Conservation (phyloP, 2,113 vertebrate species). For the Cinclus cinclus region DNA sequence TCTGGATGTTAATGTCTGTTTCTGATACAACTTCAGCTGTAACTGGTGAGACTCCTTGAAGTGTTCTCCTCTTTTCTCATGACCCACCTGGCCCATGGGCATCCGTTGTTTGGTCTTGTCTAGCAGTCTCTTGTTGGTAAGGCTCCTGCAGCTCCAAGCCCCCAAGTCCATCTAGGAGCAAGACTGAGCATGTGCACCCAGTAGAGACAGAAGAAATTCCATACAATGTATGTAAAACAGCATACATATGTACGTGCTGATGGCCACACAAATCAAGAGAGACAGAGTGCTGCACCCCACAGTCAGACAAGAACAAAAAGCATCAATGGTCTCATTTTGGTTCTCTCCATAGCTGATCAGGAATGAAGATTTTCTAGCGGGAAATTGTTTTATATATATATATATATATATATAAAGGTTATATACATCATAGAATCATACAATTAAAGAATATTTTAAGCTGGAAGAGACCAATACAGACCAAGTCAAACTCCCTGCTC, state of each 20-base stretch:
- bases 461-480: background rate
- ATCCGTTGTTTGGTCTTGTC: fast-evolving
- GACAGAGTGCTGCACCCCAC: background rate
- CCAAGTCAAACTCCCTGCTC: fast-evolving
- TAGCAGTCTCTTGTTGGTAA: background rate
- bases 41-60: background rate
- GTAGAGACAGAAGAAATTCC: background rate
- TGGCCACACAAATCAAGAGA: background rate
- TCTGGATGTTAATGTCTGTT: background rate
- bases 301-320: background rate
- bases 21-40: background rate
- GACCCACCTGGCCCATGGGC: background rate
- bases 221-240: background rate
- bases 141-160: background rate
- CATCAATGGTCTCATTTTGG: background rate
- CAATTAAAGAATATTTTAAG: background rate
- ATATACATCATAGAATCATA: background rate
- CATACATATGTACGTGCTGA: background rate
- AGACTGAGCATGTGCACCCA: fast-evolving
- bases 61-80: background rate
- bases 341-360: background rate
- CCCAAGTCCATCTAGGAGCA: background rate
- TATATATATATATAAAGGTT: background rate
- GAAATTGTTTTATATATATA: background rate
- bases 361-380: background rate